These are phyloP conservation scores for Polyodon spathula DNA, from an alignment of 2,113 vertebrate species.

Conservation along the genomic window DNA sequence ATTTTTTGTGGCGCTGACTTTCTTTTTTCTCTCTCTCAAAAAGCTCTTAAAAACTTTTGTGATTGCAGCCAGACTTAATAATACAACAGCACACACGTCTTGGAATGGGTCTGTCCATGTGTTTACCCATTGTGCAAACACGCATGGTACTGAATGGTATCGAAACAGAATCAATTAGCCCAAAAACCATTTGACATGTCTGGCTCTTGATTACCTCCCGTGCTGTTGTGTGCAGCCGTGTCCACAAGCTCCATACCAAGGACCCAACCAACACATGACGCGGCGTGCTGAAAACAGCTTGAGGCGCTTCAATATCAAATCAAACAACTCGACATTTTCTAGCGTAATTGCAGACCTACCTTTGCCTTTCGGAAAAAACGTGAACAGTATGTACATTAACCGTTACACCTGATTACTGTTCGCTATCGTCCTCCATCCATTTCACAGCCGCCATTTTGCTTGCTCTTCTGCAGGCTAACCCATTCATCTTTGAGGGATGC, in stretches of 20 bases:
- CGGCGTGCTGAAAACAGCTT: constrained; percentile 15
- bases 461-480: constrained; percentile 57
- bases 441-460: constrained; percentile 73
- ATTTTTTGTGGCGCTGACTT: too few relatives aligned
- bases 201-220: constrained; percentile 13
- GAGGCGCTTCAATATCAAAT: neutral
- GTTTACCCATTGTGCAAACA: neutral
- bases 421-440: constrained; percentile 71
- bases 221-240: constrained; percentile 20
- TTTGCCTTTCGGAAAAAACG: constrained; percentile 40
- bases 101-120: neutral
- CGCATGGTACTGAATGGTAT: constrained; percentile 5
- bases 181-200: constrained; percentile 15
- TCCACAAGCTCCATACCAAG: constrained; percentile 27
- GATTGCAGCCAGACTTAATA: constrained; percentile 5
- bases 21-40: neutral
- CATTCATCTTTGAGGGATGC: constrained; percentile 42
- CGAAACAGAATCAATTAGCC: constrained; percentile 5
- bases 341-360: constrained; percentile 42
- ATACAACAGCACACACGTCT: neutral
- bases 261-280: constrained; percentile 23
- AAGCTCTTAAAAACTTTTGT: constrained; percentile 22
- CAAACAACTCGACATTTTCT: constrained; percentile 8
- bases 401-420: constrained; percentile 62
- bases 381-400: constrained; percentile 36